These are phyloP conservation scores for Mylabris sibirica DNA, from an alignment of 2,888 invertebrate species.

Conservation along the genomic window DNA sequence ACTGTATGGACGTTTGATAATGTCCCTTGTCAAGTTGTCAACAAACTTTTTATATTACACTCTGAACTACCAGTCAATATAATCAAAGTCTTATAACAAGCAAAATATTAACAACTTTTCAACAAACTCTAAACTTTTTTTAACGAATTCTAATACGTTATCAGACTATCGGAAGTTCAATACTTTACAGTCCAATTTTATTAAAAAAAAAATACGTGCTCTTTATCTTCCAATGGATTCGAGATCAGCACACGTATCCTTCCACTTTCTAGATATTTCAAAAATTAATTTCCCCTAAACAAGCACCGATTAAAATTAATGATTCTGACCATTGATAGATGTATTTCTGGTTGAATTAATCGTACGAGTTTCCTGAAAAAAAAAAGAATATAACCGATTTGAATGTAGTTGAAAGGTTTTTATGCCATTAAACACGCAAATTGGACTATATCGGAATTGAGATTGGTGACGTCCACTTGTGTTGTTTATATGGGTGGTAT, in stretches of 20 bases:
- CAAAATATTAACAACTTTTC: slow-evolving; percentile 47
- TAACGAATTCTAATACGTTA: slow-evolving; percentile 41
- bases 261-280: not conserved
- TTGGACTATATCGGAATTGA: slow-evolving; percentile 45
- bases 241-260: no score
- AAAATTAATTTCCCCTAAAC: not conserved
- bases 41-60: slow-evolving; percentile 40
- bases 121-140: slow-evolving; percentile 38
- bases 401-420: slow-evolving; percentile 32
- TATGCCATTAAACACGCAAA: slow-evolving; percentile 45
- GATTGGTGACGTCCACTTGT: slow-evolving; percentile 28
- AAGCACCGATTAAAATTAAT: not conserved
- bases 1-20: slow-evolving; percentile 23
- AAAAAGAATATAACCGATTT: slow-evolving; percentile 9
- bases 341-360: not conserved
- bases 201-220: not conserved
- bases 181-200: slow-evolving; percentile 8
- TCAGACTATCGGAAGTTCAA: slow-evolving; percentile 30
- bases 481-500: not conserved
- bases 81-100: slow-evolving; percentile 44
- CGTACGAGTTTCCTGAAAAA: not conserved
- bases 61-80: slow-evolving; percentile 42
- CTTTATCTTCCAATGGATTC: not conserved
- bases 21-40: slow-evolving; percentile 37
- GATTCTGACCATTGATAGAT: not conserved